These are phyloP conservation scores for Actinia tenebrosa DNA, from an alignment of 64 coral and sea anemone genomes.

Conservation along the genomic window DNA sequence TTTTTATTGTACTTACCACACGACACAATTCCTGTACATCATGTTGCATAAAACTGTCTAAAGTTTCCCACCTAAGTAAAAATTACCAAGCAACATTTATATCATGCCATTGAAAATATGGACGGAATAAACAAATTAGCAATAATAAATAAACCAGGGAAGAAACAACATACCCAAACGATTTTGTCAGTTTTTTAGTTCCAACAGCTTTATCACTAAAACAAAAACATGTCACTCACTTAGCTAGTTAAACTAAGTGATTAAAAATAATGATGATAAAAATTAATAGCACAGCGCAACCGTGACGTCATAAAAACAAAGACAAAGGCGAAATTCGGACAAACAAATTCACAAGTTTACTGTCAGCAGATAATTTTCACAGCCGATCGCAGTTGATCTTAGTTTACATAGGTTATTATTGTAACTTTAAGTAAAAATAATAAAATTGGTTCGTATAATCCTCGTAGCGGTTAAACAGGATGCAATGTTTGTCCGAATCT, in stretches of 20 bases:
- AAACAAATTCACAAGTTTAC: too few relatives aligned
- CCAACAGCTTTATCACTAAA: constrained; percentile 98
- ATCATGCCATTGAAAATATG: neutral
- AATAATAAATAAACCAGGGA: neutral
- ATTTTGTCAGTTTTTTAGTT: constrained; percentile 92
- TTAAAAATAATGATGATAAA: neutral
- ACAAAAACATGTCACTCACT: neutral
- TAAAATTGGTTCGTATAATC: too few relatives aligned
- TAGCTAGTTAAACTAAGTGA: neutral
- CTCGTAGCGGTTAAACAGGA: too few relatives aligned
- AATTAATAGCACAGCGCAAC: too few relatives aligned
- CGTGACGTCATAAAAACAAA: too few relatives aligned
- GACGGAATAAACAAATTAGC: neutral
- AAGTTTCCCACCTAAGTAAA: constrained; percentile 80
- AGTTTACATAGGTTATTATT: too few relatives aligned
- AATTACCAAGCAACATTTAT: neutral
- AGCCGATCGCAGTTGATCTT: too few relatives aligned
- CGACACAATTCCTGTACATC: constrained; percentile 97
- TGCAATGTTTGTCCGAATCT: too few relatives aligned
- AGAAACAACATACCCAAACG: constrained; percentile 79
- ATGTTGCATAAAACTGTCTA: constrained; percentile 99
- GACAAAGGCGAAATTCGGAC: too few relatives aligned
- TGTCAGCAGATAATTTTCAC: too few relatives aligned
- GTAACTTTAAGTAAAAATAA: too few relatives aligned
- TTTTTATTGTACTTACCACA: constrained; percentile 59